phyloP scores from a whole-genome alignment of 1,140 invertebrate genomes.

The Aphaenogaster floridana region DNA sequence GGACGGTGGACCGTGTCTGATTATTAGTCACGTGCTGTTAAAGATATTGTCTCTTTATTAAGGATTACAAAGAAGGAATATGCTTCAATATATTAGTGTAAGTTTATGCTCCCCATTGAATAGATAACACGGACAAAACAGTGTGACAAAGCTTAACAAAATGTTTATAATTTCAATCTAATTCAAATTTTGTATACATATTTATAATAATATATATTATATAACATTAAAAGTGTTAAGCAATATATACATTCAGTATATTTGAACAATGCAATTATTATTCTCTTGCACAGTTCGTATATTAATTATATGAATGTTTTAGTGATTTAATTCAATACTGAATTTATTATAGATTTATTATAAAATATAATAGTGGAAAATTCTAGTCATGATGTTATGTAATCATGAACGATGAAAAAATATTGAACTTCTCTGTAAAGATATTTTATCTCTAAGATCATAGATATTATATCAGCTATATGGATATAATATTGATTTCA shows the following conservation, averaged over 20 bases:
- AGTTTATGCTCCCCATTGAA: not conserved
- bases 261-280: not conserved
- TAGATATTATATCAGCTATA: slow-evolving; percentile 40
- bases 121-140: not conserved
- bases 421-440: not conserved
- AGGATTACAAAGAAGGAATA: not conserved
- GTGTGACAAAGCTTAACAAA: not conserved
- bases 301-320: not conserved
- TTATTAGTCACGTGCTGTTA: slow-evolving; percentile 37
- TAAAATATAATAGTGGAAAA: not conserved
- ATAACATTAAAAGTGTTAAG: not conserved
- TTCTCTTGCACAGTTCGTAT: not conserved
- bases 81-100: slow-evolving; percentile 5
- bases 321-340: not conserved
- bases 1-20: not conserved
- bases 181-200: not conserved
- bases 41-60: not conserved
- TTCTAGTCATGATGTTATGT: slow-evolving; percentile 8
- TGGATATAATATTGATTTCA: slow-evolving; percentile 17
- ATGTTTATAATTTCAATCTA: not conserved
- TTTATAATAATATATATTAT: not conserved
- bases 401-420: not conserved
- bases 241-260: not conserved
- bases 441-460: not conserved
- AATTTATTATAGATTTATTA: not conserved